phyloP scores from a whole-genome alignment of 2,888 invertebrate genomes.

The Agrotis ipsilon region DNA sequence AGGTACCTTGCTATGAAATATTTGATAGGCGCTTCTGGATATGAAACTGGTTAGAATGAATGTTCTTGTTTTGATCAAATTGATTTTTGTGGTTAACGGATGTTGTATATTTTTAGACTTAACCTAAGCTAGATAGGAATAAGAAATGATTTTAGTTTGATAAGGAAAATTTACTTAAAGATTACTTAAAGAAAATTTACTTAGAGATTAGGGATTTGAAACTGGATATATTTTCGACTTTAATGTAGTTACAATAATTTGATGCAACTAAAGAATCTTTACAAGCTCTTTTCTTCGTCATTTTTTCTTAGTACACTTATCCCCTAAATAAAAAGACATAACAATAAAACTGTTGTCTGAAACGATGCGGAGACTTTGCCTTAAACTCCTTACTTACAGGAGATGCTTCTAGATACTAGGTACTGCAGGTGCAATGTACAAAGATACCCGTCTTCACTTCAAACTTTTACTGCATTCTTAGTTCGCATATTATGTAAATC shows the following conservation, averaged over 20 bases:
- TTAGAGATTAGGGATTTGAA: no score
- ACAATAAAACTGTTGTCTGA: no score
- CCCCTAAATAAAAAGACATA: no score
- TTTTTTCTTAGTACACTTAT: no score
- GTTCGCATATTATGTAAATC: slow-evolving; percentile 46
- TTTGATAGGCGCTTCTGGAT: slow-evolving; percentile 79
- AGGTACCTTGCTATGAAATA: slow-evolving; percentile 85
- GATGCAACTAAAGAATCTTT: no score
- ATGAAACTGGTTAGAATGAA: slow-evolving; percentile 66
- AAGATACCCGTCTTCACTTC: slow-evolving; percentile 11
- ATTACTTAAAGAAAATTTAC: no score
- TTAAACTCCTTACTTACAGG: not conserved
- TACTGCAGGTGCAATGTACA: not conserved
- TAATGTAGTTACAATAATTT: no score
- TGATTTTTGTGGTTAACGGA: slow-evolving; percentile 57
- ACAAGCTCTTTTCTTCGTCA: no score
- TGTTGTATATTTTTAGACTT: slow-evolving; percentile 4
- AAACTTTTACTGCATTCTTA: slow-evolving; percentile 13
- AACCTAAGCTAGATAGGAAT: not conserved
- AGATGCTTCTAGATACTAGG: not conserved
- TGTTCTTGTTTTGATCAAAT: slow-evolving; percentile 67
- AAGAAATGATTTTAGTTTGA: not conserved
- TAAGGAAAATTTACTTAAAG: no score
- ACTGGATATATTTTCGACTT: no score
- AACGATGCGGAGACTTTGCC: not conserved